Conservation (phyloP, 1,140 invertebrate genomes). For the Leguminivora glycinivorella region DNA sequence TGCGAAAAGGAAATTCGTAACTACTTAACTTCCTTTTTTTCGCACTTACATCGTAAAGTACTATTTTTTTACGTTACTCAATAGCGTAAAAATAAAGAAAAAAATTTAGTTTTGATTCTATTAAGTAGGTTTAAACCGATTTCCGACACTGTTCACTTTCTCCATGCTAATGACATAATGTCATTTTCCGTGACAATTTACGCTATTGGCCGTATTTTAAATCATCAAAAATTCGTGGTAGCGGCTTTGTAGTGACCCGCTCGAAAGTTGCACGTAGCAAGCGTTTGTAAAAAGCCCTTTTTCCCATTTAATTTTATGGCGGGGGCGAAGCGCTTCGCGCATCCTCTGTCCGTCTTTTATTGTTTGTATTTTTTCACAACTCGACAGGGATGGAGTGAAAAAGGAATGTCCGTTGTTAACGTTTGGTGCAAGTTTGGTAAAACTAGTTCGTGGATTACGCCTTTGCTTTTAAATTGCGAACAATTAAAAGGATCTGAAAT, state of each 20-base stretch:
- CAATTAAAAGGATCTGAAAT: neutral
- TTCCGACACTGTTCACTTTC: too few species aligned
- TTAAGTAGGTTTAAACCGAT: too few species aligned
- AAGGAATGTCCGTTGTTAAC: conserved; percentile 38
- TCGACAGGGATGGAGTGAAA: conserved; percentile 29
- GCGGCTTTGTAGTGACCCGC: conserved; percentile 52
- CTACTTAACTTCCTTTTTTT: too few species aligned
- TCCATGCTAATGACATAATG: too few species aligned
- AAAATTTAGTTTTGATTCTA: too few species aligned
- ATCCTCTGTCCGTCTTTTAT: conserved; percentile 34
- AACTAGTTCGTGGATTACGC: conserved; percentile 1
- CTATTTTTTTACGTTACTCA: too few species aligned
- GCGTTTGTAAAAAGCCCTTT: conserved; percentile 34
- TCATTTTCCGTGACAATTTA: too few species aligned
- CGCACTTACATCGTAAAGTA: too few species aligned
- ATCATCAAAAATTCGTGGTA: too few species aligned
- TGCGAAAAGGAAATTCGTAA: too few species aligned
- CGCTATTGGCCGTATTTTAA: too few species aligned
- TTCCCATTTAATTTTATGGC: conserved; percentile 52
- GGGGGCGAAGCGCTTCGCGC: conserved; percentile 40
- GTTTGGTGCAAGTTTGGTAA: conserved; percentile 31
- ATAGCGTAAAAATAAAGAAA: too few species aligned
- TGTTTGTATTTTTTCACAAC: conserved; percentile 39
- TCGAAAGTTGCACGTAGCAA: conserved; percentile 39
- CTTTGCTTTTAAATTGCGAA: conserved; percentile 7